A percentile compares a stretch with the other conserved stretches of the same genome.
phyloP scores from a whole-genome alignment of 2,113 vertebrate species.

The Chionomys nivalis region DNA sequence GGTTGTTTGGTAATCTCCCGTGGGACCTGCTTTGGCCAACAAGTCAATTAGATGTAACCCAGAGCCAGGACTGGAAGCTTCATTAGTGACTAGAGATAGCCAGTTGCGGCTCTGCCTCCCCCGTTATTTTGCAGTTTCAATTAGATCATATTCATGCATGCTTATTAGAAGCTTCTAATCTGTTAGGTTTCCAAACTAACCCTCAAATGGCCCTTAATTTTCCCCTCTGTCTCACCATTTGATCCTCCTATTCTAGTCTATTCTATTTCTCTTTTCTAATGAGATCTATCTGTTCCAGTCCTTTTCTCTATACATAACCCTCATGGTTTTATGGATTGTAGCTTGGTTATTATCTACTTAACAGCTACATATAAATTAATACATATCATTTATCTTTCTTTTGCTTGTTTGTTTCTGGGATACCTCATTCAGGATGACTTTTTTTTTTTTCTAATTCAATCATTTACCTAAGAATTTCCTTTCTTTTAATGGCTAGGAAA shows the following conservation, averaged over 20 bases:
- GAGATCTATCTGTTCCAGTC: background rate
- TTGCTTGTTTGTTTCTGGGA: too few species aligned
- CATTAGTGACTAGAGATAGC: background rate
- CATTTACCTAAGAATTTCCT: background rate
- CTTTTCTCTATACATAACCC: background rate
- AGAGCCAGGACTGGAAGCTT: background rate
- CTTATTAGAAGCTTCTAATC: background rate
- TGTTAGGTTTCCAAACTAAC: background rate
- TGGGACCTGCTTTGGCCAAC: background rate
- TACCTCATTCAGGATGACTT: background rate
- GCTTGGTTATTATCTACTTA: background rate
- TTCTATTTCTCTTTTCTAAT: background rate
- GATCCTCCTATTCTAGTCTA: background rate
- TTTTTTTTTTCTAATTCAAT: background rate
- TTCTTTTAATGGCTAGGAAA: background rate
- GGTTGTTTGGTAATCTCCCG: background rate
- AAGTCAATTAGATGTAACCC: background rate
- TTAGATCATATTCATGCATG: background rate
- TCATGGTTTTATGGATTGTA: background rate
- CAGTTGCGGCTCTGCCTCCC: background rate
- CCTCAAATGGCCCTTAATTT: background rate
- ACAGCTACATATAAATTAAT: background rate
- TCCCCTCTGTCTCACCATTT: background rate
- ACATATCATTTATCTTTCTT: background rate
- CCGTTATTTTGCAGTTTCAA: background rate